Base-by-base conservation (phyloP, 2,797 vertebrate species). In the Spinibarbus caldwelli region DNA sequence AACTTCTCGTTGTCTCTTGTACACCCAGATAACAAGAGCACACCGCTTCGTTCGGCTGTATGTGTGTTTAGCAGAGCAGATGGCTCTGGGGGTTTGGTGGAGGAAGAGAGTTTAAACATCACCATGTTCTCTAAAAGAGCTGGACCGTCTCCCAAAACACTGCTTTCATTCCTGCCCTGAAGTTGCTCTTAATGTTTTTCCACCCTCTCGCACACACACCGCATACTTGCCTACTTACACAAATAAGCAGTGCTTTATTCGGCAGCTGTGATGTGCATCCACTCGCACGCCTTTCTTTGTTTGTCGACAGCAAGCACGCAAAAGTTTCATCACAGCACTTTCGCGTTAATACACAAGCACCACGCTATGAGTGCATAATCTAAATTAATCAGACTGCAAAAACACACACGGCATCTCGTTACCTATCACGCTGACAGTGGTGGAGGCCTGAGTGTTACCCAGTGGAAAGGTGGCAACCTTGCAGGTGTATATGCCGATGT, bases 391-490 rank as follows among this genome's bases (percentile, higher is more conserved):
- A 59, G 43, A 83, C 59, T 43, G 47, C 82, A 77, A 45, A 80
- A 59, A 68, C 11, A 38, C 59, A 59, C 31, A 62, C 17, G 23
- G 41, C 0, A 1, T 77, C 59, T 68, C 26, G 45, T 93, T 95
- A 99, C 98, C 98, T 3, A 99, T 93, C 66, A 99, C 97, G 86
- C 93, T 97, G 91, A 99, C 95, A 1, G 94, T 96, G 86, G 96
- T 97, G 86, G 97, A 96, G 9, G 97, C 96, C 80, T 99, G 96
- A 0, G 96, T 95, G 94, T 98, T 98, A 91, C 98, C 98, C 92
- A 98, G 95, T 2, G 98, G 98, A 93, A 99, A 99, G 4, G 97
- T 99, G 84, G 95, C 97, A 80, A 97, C 98, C 92, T 99, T 99
- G 93, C 98, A 99, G 91, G 97, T 95, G 83, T 99, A 99, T 79